Evolutionary conservation across 1,140 invertebrate genomes (phyloP).

Genomic region (Lasioglossum baleicum): DNA sequence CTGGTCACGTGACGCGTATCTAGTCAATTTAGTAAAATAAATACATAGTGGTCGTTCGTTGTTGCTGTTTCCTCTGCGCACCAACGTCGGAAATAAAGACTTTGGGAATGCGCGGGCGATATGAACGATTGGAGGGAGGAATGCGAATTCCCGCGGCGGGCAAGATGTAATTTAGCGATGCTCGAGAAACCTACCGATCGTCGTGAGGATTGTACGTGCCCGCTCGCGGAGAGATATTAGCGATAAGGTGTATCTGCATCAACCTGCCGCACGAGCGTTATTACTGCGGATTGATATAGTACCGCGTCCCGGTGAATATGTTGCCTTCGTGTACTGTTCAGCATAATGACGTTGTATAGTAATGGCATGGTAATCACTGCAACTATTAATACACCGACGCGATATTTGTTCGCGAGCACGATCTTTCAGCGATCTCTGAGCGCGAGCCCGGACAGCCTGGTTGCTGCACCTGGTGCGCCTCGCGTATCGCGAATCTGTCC

Average conservation of each 20-base stretch:
- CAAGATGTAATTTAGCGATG: slow-evolving; percentile 54
- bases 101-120: slow-evolving; percentile 17
- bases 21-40: too few relatives aligned
- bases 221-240: slow-evolving; percentile 58
- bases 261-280: slow-evolving; percentile 58
- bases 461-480: neutral
- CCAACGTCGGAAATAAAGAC: neutral
- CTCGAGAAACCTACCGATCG: slow-evolving; percentile 58
- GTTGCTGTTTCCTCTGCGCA: too few relatives aligned
- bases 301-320: slow-evolving; percentile 57
- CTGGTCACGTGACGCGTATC: too few relatives aligned
- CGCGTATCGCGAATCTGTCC: neutral
- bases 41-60: too few relatives aligned
- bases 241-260: slow-evolving; percentile 62
- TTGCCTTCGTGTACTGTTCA: slow-evolving; percentile 59
- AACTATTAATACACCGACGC: slow-evolving; percentile 60
- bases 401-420: slow-evolving; percentile 57
- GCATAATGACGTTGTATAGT: slow-evolving; percentile 63
- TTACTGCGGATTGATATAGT: slow-evolving; percentile 64
- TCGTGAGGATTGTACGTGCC: slow-evolving; percentile 37
- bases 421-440: slow-evolving; percentile 50
- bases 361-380: slow-evolving; percentile 62
- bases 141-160: slow-evolving; percentile 43
- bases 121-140: slow-evolving; percentile 31
- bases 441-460: neutral